Conservation (phyloP, 2,888 invertebrate species). For the Balanococcus diminutus region DNA sequence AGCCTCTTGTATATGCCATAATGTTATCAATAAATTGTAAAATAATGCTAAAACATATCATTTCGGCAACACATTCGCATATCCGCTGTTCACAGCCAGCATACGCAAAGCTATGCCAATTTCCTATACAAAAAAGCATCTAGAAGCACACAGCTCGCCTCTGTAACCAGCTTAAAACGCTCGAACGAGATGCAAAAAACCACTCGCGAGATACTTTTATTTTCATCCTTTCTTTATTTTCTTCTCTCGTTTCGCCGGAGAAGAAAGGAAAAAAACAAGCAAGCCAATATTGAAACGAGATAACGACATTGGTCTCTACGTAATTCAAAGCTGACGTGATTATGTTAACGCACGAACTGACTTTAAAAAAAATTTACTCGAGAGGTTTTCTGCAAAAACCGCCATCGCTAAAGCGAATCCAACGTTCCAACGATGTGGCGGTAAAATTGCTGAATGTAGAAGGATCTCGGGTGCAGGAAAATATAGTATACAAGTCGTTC, state of each 20-base stretch:
- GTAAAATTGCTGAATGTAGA: background rate
- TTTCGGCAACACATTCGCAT: slow-evolving; percentile 4
- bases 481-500: background rate
- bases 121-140: background rate
- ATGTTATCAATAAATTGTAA: slow-evolving; percentile 13
- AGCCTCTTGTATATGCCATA: background rate
- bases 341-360: slow-evolving; percentile 21
- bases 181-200: background rate
- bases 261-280: background rate
- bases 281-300: slow-evolving; percentile 26
- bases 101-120: background rate
- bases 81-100: background rate
- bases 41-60: slow-evolving; percentile 1
- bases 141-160: background rate
- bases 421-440: background rate
- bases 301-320: slow-evolving; percentile 11
- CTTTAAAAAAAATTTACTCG: slow-evolving; percentile 22
- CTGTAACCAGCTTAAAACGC: slow-evolving; percentile 1
- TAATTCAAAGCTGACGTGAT: slow-evolving; percentile 32
- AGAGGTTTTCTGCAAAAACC: slow-evolving; percentile 5
- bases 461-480: background rate
- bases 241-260: background rate
- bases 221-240: background rate
- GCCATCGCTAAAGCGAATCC: background rate
- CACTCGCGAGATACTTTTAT: background rate